Evolutionary conservation across 2,888 invertebrate genomes (phyloP).

Genomic region (Drosophila niveifrons): DNA sequence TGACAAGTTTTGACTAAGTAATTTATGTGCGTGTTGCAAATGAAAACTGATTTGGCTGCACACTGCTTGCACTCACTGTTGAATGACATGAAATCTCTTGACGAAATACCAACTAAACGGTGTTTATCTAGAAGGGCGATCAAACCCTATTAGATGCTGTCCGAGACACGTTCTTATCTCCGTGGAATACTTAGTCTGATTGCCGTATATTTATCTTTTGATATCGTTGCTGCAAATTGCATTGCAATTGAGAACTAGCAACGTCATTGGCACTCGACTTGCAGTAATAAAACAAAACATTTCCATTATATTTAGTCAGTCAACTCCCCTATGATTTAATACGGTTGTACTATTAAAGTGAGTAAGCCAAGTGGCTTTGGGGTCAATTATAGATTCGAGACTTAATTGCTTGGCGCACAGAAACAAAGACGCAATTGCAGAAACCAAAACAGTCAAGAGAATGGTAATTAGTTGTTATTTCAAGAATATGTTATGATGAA

Average conservation of each 20-base stretch:
- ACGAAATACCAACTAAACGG: background rate
- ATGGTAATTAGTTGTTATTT: background rate
- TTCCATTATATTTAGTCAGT: conserved; percentile 17
- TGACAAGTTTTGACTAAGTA: conserved; percentile 36
- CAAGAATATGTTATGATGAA: background rate
- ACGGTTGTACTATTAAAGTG: conserved; percentile 23
- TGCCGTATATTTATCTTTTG: conserved; percentile 51
- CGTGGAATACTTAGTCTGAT: conserved; percentile 55
- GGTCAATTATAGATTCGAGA: conserved; percentile 23
- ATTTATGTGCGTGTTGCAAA: conserved; percentile 47
- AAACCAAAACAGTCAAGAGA: conserved; percentile 1
- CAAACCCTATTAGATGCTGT: background rate
- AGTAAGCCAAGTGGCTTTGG: conserved; percentile 21
- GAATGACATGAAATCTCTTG: background rate
- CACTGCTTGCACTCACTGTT: conserved; percentile 5
- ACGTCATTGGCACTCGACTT: conserved; percentile 36
- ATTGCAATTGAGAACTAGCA: conserved; percentile 26
- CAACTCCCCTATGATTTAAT: conserved; percentile 14
- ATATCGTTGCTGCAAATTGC: conserved; percentile 44
- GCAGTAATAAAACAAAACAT: conserved; percentile 24
- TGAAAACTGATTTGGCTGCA: conserved; percentile 26
- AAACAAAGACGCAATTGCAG: conserved; percentile 1
- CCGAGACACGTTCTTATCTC: conserved; percentile 44
- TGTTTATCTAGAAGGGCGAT: conserved; percentile 9
- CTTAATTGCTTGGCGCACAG: conserved; percentile 24